phyloP scores from a whole-genome alignment of 2,888 invertebrate species.

The Sesia apiformis region DNA sequence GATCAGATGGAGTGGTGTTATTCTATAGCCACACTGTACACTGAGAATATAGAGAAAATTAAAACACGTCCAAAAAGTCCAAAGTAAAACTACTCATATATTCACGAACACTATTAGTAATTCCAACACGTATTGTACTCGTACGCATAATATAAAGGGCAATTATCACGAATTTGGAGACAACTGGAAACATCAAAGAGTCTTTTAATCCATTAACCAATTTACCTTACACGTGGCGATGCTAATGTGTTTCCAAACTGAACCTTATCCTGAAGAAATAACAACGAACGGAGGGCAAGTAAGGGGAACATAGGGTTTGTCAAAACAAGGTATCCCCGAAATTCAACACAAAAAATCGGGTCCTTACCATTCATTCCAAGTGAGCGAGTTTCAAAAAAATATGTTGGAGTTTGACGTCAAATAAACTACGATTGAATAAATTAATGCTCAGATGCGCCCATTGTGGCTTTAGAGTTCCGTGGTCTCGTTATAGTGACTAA shows the following conservation, averaged over 20 bases:
- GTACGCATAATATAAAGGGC: slow-evolving; percentile 18
- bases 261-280: neutral
- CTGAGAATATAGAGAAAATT: too few species aligned
- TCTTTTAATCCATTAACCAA: neutral
- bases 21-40: too few species aligned
- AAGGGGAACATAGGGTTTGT: neutral
- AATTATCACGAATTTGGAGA: slow-evolving; percentile 23
- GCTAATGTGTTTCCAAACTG: neutral
- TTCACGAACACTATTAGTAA: neutral
- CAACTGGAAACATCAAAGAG: slow-evolving; percentile 12
- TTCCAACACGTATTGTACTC: neutral
- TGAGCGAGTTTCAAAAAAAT: slow-evolving; percentile 29
- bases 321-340: neutral
- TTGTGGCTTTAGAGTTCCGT: slow-evolving; percentile 15
- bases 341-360: neutral
- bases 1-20: too few species aligned
- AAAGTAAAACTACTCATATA: too few species aligned
- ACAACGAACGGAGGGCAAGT: neutral
- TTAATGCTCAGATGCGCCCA: slow-evolving; percentile 25
- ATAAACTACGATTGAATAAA: slow-evolving; percentile 30
- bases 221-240: neutral
- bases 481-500: too few species aligned
- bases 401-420: slow-evolving; percentile 26
- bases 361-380: slow-evolving; percentile 33
- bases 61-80: too few species aligned